Conservation (phyloP, 2,797 vertebrate species). For the Phataginus tetradactyla region DNA sequence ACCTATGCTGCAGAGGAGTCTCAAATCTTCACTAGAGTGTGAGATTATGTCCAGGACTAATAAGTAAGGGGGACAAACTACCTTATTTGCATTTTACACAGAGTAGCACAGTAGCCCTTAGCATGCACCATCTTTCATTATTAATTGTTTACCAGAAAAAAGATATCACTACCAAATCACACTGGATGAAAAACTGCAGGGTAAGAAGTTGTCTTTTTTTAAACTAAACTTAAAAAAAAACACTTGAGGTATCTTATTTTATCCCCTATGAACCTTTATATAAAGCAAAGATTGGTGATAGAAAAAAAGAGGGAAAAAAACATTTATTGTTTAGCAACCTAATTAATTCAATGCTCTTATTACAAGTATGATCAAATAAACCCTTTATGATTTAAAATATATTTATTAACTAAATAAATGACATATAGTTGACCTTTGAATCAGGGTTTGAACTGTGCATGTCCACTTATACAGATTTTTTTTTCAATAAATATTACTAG, state of each 20-base stretch:
- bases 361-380: constrained; percentile 29
- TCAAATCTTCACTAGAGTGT: background rate
- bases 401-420: background rate
- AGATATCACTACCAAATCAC: background rate
- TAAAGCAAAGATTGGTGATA: constrained; percentile 11
- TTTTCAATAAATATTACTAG: too few species aligned
- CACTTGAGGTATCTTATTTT: background rate
- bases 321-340: constrained; percentile 2
- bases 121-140: background rate
- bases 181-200: background rate
- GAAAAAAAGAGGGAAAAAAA: background rate
- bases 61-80: background rate
- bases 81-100: background rate
- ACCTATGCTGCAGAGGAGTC: background rate
- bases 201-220: background rate
- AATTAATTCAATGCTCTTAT: background rate
- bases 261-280: constrained; percentile 12
- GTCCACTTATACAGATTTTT: too few species aligned
- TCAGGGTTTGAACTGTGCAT: too few species aligned
- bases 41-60: background rate
- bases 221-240: background rate
- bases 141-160: background rate
- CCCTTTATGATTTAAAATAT: background rate
- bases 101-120: background rate
- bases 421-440: background rate